Evolutionary conservation across 2,113 vertebrate genomes (phyloP).

Genomic region (Notothenia rossii): DNA sequence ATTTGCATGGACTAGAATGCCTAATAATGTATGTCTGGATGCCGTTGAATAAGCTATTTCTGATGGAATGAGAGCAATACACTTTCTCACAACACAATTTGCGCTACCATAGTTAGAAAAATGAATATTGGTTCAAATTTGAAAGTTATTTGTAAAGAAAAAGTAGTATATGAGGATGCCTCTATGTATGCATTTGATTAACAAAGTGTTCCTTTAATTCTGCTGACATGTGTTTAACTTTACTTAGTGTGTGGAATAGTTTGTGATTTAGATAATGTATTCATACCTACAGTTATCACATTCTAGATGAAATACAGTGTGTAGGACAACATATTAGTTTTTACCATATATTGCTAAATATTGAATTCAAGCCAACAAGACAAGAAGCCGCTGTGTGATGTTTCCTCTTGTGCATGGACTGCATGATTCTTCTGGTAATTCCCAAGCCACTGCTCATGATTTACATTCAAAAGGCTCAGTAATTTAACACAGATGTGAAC

Average conservation of each 20-base stretch:
- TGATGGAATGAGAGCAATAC: slow-evolving; percentile 16
- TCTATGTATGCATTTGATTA: too few relatives aligned
- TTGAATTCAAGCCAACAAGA: background rate
- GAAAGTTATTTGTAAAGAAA: background rate
- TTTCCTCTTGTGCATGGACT: background rate
- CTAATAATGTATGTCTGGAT: slow-evolving; percentile 44
- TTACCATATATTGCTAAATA: background rate
- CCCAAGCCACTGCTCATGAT: slow-evolving; percentile 41
- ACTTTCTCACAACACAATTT: slow-evolving; percentile 20
- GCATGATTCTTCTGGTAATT: slow-evolving; percentile 36
- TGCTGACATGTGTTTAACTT: background rate
- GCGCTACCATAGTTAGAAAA: background rate
- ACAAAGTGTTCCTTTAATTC: too few relatives aligned
- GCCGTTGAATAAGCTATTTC: slow-evolving; percentile 38
- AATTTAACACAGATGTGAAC: slow-evolving; percentile 64
- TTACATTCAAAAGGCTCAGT: slow-evolving; percentile 40
- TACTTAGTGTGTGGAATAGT: background rate
- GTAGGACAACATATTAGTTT: too few relatives aligned
- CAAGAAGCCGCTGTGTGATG: background rate
- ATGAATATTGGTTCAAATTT: background rate
- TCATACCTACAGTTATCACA: background rate
- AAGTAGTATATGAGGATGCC: too few relatives aligned
- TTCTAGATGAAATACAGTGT: background rate
- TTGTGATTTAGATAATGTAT: background rate
- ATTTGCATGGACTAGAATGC: slow-evolving; percentile 45